Evolutionary conservation across 2,113 vertebrate genomes (phyloP).

Genomic region (Chrysemys picta): DNA sequence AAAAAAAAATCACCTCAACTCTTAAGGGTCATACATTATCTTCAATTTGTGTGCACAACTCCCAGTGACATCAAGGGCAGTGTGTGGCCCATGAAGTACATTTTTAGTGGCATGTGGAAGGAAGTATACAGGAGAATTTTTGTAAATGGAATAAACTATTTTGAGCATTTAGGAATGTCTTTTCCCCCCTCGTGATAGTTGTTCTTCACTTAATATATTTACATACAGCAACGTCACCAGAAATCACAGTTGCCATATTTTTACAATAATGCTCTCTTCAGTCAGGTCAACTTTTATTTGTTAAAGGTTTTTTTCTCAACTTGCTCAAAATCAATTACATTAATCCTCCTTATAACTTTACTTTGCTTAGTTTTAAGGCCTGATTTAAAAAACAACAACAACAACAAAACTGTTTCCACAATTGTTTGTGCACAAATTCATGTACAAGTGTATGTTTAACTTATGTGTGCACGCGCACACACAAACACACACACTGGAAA

Average conservation of each 20-base stretch:
- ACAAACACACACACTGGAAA: neutral
- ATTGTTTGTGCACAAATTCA: neutral
- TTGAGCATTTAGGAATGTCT: neutral
- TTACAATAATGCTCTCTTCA: neutral
- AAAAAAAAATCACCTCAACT: neutral
- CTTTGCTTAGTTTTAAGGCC: neutral
- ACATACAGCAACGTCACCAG: neutral
- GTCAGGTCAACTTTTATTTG: neutral
- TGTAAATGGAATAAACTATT: neutral
- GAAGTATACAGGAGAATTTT: neutral
- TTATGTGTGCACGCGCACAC: accelerated
- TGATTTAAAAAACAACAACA: too few species aligned
- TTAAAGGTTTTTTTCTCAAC: neutral
- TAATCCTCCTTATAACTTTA: neutral
- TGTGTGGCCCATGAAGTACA: neutral
- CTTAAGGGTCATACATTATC: neutral
- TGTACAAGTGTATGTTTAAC: neutral
- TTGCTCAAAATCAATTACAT: neutral
- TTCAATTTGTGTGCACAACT: neutral
- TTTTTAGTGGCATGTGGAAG: constrained; percentile 5
- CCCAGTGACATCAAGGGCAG: constrained; percentile 3
- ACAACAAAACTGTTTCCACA: neutral
- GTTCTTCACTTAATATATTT: neutral
- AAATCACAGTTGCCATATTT: neutral
- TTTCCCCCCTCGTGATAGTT: neutral